Conservation (phyloP, 2,888 invertebrate species). For the Aporophyla nigra region DNA sequence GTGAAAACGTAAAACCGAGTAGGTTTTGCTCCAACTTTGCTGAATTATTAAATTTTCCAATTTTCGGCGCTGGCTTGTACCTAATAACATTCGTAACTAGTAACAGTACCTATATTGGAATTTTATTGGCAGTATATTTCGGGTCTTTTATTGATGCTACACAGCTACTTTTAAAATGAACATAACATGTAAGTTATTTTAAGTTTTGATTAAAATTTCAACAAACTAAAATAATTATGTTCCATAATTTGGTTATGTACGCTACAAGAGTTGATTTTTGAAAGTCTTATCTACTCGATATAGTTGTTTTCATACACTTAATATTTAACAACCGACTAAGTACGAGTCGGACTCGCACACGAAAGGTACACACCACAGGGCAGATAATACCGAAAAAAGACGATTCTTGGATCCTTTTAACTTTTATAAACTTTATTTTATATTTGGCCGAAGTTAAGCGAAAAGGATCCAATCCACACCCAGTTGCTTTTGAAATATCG, state of each 20-base stretch:
- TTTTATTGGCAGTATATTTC: conserved; percentile 54
- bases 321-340: neutral
- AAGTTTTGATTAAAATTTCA: neutral
- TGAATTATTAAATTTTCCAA: conserved; percentile 76
- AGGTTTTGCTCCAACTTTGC: conserved; percentile 57
- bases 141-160: conserved; percentile 23
- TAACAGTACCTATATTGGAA: conserved; percentile 52
- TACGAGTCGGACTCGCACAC: too few species aligned
- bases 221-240: neutral
- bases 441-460: too few species aligned
- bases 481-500: too few species aligned
- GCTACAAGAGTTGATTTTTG: neutral
- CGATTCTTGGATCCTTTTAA: too few species aligned
- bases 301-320: neutral
- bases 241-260: neutral
- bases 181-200: neutral
- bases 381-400: too few species aligned
- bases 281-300: neutral
- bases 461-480: too few species aligned
- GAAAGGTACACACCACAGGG: too few species aligned
- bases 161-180: conserved; percentile 12
- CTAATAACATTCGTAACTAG: conserved; percentile 62
- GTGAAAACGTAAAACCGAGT: conserved; percentile 66
- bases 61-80: conserved; percentile 61
- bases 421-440: too few species aligned